Conservation (phyloP, 2,797 vertebrate genomes). For the Benthosema pterotum region DNA sequence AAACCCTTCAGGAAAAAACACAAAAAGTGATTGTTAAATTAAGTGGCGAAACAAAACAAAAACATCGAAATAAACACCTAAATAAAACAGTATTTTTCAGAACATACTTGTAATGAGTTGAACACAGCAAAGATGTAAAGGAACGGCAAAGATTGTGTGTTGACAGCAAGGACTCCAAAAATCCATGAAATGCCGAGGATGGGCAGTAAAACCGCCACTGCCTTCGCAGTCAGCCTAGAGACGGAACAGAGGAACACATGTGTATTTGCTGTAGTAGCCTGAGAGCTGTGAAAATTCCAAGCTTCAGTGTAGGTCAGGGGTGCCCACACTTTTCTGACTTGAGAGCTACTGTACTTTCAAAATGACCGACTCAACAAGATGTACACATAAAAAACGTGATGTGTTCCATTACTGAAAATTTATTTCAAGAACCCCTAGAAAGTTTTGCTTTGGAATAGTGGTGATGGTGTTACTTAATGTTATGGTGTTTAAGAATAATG, state of each 20-base stretch:
- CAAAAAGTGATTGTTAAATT: slow-evolving; percentile 11
- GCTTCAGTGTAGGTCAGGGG: no score
- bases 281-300: not conserved
- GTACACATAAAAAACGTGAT: no score
- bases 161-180: slow-evolving; percentile 93
- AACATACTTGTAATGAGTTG: slow-evolving; percentile 92
- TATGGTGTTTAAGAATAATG: no score
- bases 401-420: no score
- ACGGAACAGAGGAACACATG: slow-evolving; percentile 10
- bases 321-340: no score
- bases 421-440: no score
- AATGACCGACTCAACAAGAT: no score
- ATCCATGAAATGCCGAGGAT: slow-evolving; percentile 97
- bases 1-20: slow-evolving; percentile 83
- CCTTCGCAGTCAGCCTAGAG: slow-evolving; percentile 90
- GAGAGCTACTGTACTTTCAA: no score
- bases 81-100: not conserved
- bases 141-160: slow-evolving; percentile 86
- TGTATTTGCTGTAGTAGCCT: not conserved
- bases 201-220: slow-evolving; percentile 93
- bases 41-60: not conserved
- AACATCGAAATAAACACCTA: no score
- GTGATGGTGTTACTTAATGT: no score
- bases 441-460: no score
- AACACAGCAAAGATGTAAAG: slow-evolving; percentile 94